Evolutionary conservation across 2,888 invertebrate species (phyloP).

Genomic region (Pheosia tremula): DNA sequence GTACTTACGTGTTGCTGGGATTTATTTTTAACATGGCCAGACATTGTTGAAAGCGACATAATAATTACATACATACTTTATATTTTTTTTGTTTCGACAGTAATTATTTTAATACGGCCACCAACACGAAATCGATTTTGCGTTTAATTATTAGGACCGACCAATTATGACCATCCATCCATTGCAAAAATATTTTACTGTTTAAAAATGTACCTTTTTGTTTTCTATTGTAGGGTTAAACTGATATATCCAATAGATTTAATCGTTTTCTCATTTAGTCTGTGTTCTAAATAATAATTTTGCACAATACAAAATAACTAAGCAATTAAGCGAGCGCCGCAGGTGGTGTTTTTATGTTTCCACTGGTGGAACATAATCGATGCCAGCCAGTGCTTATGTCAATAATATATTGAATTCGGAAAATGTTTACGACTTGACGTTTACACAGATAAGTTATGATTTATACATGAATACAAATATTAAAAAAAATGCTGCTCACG

Average conservation of each 20-base stretch:
- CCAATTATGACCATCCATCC: no score
- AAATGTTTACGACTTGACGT: conserved; percentile 22
- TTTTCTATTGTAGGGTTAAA: no score
- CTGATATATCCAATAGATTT: no score
- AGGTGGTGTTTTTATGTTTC: conserved; percentile 32
- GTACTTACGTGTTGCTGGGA: conserved; percentile 12
- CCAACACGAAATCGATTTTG: no score
- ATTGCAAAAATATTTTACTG: no score
- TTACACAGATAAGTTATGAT: conserved; percentile 10
- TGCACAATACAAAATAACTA: conserved; percentile 18
- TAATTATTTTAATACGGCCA: conserved; percentile 2
- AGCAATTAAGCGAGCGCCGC: conserved; percentile 30
- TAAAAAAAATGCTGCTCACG: not conserved
- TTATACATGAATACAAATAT: conserved; percentile 12
- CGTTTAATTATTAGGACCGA: no score
- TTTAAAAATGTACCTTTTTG: no score
- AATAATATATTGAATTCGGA: conserved; percentile 25
- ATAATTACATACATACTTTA: not conserved
- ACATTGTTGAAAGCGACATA: not conserved
- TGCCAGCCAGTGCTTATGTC: conserved; percentile 26
- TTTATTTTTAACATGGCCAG: conserved; percentile 10
- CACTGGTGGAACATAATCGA: conserved; percentile 25
- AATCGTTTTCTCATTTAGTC: no score
- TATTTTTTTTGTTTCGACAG: not conserved
- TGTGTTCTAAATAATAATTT: conserved; percentile 18